Conservation (phyloP, 23 tunicate species). For the Styela clava region DNA sequence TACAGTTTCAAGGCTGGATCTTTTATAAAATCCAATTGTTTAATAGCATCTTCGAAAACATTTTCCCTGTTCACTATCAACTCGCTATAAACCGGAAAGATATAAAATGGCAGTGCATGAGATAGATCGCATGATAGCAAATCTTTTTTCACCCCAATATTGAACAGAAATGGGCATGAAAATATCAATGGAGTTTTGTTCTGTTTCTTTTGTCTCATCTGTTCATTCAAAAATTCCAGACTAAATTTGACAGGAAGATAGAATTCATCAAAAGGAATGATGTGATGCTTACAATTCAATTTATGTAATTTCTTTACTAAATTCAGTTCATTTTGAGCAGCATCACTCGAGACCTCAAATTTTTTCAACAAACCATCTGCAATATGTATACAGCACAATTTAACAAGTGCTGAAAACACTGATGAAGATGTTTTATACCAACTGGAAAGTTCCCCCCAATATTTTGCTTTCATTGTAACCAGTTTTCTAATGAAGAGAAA, state of each 20-base stretch:
- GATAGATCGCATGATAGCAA: no score
- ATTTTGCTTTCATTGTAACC: neutral
- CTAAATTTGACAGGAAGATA: neutral
- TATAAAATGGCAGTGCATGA: no score
- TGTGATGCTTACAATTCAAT: neutral
- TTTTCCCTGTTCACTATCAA: neutral
- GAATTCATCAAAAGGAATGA: neutral
- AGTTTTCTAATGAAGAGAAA: neutral
- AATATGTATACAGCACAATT: neutral
- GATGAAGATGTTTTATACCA: neutral
- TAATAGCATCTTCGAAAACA: neutral
- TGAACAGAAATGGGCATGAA: neutral
- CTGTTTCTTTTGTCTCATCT: neutral
- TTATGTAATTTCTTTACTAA: neutral
- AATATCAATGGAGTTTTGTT: neutral
- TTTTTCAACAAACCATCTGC: neutral
- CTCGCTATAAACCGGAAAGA: no score
- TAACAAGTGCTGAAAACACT: neutral
- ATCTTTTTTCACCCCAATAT: no score
- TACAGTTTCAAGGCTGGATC: neutral
- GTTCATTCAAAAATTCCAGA: neutral
- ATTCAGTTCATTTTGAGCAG: neutral
- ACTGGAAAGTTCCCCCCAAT: neutral
- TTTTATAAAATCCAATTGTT: neutral
- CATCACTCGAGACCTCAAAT: neutral